Evolutionary conservation across 2,113 vertebrate species (phyloP).

Genomic region (Chlamydotis undulata): DNA sequence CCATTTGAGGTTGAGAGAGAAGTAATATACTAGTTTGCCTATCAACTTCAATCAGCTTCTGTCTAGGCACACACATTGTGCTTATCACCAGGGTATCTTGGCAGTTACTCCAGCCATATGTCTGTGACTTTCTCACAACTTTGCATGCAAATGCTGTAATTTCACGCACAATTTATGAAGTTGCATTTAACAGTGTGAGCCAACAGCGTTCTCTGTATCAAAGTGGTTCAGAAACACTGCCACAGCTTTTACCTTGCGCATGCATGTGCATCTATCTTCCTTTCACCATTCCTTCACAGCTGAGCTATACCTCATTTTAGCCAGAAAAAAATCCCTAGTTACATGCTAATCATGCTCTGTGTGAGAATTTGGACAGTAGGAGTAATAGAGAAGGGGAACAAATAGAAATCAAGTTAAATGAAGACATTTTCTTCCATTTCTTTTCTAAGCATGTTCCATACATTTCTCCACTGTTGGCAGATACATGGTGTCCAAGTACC

Average conservation of each 20-base stretch:
- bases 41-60: not conserved
- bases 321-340: not conserved
- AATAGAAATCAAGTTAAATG: not conserved
- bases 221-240: not conserved
- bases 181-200: not conserved
- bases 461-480: not conserved
- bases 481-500: not conserved
- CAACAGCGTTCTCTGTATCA: not conserved
- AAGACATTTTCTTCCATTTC: not conserved
- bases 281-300: not conserved
- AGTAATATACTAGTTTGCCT: not conserved
- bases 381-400: not conserved
- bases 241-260: not conserved
- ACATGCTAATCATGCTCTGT: not conserved
- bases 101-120: not conserved
- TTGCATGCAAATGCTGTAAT: not conserved
- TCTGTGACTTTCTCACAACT: not conserved
- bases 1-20: not conserved
- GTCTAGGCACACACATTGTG: fast-evolving
- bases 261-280: not conserved
- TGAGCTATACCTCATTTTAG: not conserved
- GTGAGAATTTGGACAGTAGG: not conserved
- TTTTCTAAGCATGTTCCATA: not conserved
- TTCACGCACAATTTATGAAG: not conserved
- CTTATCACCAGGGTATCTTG: not conserved